Conservation (phyloP, 2,113 vertebrate genomes). For the Actenoides hombroni region DNA sequence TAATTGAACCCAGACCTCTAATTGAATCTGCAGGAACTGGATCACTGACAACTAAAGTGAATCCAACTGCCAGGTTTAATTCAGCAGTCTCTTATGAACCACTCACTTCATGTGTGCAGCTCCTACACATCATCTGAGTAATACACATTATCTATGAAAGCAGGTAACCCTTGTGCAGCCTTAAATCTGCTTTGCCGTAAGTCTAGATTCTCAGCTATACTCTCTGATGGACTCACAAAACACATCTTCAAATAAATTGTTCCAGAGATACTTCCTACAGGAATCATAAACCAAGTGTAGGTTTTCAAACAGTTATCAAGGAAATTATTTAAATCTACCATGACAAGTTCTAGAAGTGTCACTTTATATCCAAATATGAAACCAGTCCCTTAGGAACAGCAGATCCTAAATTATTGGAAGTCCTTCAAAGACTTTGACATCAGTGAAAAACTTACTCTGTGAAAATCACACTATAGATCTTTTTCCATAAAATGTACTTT, state of each 20-base stretch:
- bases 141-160: not conserved
- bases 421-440: not conserved
- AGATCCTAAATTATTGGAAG: not conserved
- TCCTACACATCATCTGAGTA: not conserved
- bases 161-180: not conserved
- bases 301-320: not conserved
- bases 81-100: not conserved
- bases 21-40: constrained; percentile 37
- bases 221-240: not conserved
- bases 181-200: not conserved
- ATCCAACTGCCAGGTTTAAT: constrained; percentile 29
- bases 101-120: not conserved
- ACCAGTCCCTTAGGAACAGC: not conserved
- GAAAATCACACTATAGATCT: not conserved
- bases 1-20: constrained; percentile 44
- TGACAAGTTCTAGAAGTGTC: not conserved
- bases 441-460: not conserved
- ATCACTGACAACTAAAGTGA: constrained; percentile 10
- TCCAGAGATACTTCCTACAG: not conserved
- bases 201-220: not conserved
- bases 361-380: not conserved
- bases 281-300: not conserved
- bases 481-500: not conserved
- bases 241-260: not conserved
- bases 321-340: not conserved